Conservation (phyloP, 2,888 invertebrate genomes). For the Syrista parreyssii region DNA sequence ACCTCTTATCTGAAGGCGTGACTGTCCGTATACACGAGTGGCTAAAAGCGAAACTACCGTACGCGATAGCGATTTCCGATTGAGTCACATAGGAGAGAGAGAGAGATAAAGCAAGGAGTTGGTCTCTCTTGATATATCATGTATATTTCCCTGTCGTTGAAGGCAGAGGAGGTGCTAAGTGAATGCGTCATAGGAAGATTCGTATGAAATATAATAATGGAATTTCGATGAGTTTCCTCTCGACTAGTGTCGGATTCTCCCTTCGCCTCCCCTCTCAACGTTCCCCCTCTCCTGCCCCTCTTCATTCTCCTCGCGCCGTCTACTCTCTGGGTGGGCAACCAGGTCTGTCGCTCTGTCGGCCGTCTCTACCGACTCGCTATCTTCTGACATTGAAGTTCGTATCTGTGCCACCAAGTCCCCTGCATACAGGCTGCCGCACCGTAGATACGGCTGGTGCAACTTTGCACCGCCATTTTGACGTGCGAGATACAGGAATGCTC, state of each 20-base stretch:
- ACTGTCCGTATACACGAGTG: slow-evolving; percentile 20
- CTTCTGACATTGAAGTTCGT: slow-evolving; percentile 57
- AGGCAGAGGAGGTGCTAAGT: background rate
- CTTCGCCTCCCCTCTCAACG: background rate
- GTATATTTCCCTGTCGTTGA: background rate
- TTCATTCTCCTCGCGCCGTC: background rate
- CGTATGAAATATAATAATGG: slow-evolving; percentile 8
- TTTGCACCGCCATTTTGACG: slow-evolving; percentile 57
- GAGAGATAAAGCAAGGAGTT: background rate
- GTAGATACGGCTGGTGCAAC: slow-evolving; percentile 45
- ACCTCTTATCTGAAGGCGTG: slow-evolving; percentile 19
- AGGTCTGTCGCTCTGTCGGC: background rate
- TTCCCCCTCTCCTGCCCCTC: background rate
- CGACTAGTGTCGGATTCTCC: background rate
- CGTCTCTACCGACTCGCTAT: slow-evolving; percentile 36
- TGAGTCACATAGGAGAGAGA: background rate
- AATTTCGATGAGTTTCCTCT: background rate
- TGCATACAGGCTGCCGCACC: slow-evolving; percentile 32
- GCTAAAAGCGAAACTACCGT: slow-evolving; percentile 19
- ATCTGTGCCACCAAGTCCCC: slow-evolving; percentile 54
- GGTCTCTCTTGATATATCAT: background rate
- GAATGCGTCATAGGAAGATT: slow-evolving; percentile 14
- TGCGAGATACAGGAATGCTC: slow-evolving; percentile 42
- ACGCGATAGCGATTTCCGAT: slow-evolving; percentile 20
- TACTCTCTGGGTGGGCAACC: background rate